Base-by-base conservation (phyloP, 2,888 invertebrate species). In the Diachrysia chrysitis region DNA sequence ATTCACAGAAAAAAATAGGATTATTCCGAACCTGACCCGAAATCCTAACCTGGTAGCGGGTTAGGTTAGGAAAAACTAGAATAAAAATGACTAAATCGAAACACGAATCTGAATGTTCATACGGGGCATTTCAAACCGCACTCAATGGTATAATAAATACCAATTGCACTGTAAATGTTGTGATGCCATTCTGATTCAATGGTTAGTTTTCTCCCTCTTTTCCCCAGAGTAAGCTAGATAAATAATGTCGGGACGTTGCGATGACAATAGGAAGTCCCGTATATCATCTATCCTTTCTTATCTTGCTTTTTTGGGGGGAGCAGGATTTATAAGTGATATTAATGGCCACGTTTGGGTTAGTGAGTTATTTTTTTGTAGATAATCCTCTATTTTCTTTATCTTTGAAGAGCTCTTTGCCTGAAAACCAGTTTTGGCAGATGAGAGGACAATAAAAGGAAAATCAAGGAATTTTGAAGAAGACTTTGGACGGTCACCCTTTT, bases 181-280 rank as follows among this genome's bases (percentile, higher is more conserved):
- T 71, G 69, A 70, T 72, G 58, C 58, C 66, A 60, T 70, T 55
- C 66, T 55, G 54, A 35, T 48, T 62, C 51, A 51, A 66, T 57
- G 64, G 72, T 54, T 63, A 76, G 67, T 68, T 80, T 64, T 29
- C 14, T 37, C 58, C 66, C 10, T n/a, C 17, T 59, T 23, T 16
- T 54, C 78, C 75, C 63, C 12, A 21, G 68, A 58, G 58, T 59
- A 54, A 67, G 23, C 63, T 58, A 71, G 70, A 81, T 80, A 81
- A 79, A 79, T 81, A 79, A 81, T 69, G 69, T 65, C 42, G 58
- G 66, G 66, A 73, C 66, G 51, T 59, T 29, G 37, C 57, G 61
- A 62, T 72, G 79, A 81, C 79, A 79, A 76, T 76, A 37, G 70
- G 57, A 58, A 69, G 29, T 60, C 63, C 7, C 66, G 72, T 79